Conservation (phyloP, 2,113 vertebrate species). For the Terrapene triunguis region DNA sequence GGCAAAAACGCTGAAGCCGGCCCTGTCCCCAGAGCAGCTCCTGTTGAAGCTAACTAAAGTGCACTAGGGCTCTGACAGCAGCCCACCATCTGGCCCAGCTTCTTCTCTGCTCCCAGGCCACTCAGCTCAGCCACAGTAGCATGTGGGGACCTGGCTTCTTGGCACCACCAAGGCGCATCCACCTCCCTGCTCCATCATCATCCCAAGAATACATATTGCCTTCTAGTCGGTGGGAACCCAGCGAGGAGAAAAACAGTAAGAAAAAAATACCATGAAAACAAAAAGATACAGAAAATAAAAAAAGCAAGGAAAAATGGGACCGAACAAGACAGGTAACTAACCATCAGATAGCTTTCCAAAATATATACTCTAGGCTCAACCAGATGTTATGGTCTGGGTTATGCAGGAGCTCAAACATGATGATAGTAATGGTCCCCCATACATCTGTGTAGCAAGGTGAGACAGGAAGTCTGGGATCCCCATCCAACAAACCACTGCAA, state of each 20-base stretch:
- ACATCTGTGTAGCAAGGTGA: not conserved
- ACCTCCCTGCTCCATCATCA: not conserved
- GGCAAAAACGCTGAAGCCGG: no score
- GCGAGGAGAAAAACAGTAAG: not conserved
- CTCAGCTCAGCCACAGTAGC: rapidly evolving
- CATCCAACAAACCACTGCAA: not conserved
- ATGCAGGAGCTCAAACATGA: not conserved
- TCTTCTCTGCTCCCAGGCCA: not conserved
- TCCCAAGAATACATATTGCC: not conserved
- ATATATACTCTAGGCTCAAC: not conserved
- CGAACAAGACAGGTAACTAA: not conserved
- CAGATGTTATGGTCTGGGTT: not conserved
- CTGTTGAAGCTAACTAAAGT: not conserved
- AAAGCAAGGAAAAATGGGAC: no score
- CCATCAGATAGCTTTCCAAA: not conserved
- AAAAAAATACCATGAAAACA: not conserved
- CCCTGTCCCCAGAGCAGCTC: not conserved
- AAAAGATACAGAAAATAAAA: not conserved
- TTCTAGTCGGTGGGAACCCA: not conserved
- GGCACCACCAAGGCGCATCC: rapidly evolving
- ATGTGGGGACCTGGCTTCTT: rapidly evolving
- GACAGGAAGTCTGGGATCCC: not conserved
- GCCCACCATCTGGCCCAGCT: not conserved
- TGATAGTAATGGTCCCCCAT: not conserved
- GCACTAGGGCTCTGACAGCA: not conserved